These are phyloP conservation scores for Campoletis sonorensis DNA, from an alignment of 1,140 invertebrate species.

Conservation along the genomic window DNA sequence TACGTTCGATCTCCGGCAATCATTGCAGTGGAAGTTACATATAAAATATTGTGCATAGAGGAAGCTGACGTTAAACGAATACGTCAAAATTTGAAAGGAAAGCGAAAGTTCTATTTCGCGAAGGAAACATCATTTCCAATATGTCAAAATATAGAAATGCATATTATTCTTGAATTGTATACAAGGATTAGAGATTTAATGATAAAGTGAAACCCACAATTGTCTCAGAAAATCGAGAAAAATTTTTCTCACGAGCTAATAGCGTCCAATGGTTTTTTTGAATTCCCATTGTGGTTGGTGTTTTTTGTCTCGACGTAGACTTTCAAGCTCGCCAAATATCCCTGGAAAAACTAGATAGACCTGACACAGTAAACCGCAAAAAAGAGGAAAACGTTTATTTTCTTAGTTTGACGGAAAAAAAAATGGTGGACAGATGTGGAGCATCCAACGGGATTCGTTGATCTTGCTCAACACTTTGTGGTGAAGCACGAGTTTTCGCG, in stretches of 20 bases:
- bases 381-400: background rate
- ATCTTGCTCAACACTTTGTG: background rate
- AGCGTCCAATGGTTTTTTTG: background rate
- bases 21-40: too few relatives aligned
- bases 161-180: too few relatives aligned
- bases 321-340: background rate
- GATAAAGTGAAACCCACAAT: too few relatives aligned
- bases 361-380: background rate
- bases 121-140: too few relatives aligned
- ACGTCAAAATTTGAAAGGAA: too few relatives aligned
- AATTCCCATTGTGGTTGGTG: background rate
- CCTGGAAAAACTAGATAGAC: slow-evolving; percentile 7
- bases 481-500: slow-evolving; percentile 9
- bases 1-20: too few relatives aligned
- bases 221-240: background rate
- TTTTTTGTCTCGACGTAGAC: background rate
- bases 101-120: too few relatives aligned
- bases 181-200: too few relatives aligned
- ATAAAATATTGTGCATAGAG: too few relatives aligned
- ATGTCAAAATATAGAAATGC: too few relatives aligned
- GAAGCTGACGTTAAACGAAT: too few relatives aligned
- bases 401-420: background rate
- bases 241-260: background rate
- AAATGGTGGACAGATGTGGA: background rate
- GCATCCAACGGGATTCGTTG: background rate